Percentiles rank a stretch among this genome's conserved stretches.
These are phyloP conservation scores for Papilio polyxenes DNA, from an alignment of 1,140 invertebrate species.

Conservation along the genomic window DNA sequence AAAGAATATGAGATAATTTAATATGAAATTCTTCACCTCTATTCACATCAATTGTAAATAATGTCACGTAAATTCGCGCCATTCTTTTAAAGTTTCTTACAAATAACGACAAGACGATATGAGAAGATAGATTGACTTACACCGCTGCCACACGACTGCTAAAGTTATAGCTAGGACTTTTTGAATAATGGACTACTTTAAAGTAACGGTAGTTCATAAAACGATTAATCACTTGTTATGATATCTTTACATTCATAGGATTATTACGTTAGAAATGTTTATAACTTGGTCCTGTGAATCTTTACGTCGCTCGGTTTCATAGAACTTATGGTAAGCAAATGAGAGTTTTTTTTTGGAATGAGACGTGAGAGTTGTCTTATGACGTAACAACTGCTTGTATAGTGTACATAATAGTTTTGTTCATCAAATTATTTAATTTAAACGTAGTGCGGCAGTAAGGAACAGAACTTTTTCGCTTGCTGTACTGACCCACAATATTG, in stretches of 20 bases:
- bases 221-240: not conserved
- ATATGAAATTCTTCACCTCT: not conserved
- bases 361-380: no score
- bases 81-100: conserved; percentile 5
- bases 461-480: no score
- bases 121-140: conserved; percentile 21
- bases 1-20: not conserved
- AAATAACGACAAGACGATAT: conserved; percentile 17
- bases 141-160: not conserved
- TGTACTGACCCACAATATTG: no score
- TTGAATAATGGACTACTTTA: conserved; percentile 7
- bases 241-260: not conserved
- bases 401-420: no score
- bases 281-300: no score
- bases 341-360: no score
- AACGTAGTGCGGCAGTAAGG: no score
- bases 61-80: not conserved
- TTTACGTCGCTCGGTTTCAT: no score
- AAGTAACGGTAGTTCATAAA: conserved; percentile 2
- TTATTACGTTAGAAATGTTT: not conserved
- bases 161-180: not conserved
- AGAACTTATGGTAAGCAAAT: no score
- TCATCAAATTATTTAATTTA: no score
- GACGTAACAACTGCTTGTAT: no score
- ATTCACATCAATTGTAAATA: not conserved